Evolutionary conservation across 2,797 vertebrate genomes (phyloP), one percentile per base, ranked within the genome.

Genomic region (Botia almorhae): DNA sequence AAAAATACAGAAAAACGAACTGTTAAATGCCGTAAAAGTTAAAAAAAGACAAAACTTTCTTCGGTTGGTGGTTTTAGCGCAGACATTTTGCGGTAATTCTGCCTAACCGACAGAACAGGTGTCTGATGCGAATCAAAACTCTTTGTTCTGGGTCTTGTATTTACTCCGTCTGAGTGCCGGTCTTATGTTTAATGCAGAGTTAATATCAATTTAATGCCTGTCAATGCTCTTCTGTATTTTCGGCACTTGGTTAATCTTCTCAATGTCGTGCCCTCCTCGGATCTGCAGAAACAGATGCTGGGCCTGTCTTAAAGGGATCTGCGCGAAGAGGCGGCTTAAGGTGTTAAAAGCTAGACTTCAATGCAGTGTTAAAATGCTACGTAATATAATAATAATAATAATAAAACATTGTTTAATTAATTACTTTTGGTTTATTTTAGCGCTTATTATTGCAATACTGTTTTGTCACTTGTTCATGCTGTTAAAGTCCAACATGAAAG

Each of bases 171-270:
- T 67, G 86, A 87, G 89, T 85, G 88, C 79, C 2, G 84, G 86
- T 70, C 85, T 85, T 90, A 91, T 92, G 92, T 93, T 91, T 93
- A 93, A 94, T 92, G 89, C 89, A 92, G 91, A 93, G 92, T 93
- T 93, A 94, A 93, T 93, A 90, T 93, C 90, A 92, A 87, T 93
- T 92, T 93, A 93, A 93, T 92, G 91, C 90, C 91, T 91, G 90
- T 93, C 86, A 88, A 74, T 76, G 86, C 85, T 80, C 81, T 85
- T 83, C 82, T 82, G 90, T 89, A 89, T 86, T 84, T 82, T 82
- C 8, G 88, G 88, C 88, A 86, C 88, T 68, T 80, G 83, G 76
- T 87, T 93, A 93, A 93, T 93, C 90, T 91, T 77, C 81, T 91
- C 90, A 83, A 39, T 88, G 89, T 90, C 89, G 89, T 87, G 89